These are phyloP conservation scores for Microvelia longipes DNA, from an alignment of 1,140 invertebrate species.

Conservation along the genomic window DNA sequence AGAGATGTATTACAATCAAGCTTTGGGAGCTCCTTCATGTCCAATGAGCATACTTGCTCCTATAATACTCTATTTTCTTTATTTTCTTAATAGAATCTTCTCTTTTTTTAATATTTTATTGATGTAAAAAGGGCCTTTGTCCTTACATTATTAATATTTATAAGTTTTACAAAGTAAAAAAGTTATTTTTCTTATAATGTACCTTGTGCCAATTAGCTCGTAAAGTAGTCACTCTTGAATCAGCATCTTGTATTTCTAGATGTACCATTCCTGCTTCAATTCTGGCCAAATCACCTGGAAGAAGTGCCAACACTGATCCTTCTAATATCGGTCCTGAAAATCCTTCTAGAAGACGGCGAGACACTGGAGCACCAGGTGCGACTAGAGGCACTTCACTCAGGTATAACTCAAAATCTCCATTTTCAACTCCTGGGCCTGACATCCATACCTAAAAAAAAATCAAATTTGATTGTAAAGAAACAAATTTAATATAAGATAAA, in stretches of 20 bases:
- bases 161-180: no score
- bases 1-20: no score
- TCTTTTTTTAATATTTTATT: no score
- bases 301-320: constrained; percentile 41
- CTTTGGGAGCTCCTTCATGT: no score
- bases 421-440: constrained; percentile 13
- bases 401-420: constrained; percentile 30
- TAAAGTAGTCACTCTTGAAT: constrained; percentile 31
- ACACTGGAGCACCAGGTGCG: constrained; percentile 45
- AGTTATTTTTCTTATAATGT: constrained; percentile 5
- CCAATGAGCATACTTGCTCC: no score
- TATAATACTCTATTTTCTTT: no score
- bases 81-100: no score
- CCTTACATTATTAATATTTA: no score
- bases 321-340: constrained; percentile 42
- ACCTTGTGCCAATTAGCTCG: constrained; percentile 36
- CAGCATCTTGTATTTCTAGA: constrained; percentile 38
- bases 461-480: no score
- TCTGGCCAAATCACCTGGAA: constrained; percentile 38
- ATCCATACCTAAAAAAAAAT: neutral
- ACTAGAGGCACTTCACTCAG: constrained; percentile 46
- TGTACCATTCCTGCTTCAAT: constrained; percentile 42
- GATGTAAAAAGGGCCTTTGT: no score
- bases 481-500: no score
- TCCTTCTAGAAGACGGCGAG: constrained; percentile 41